Conservation (phyloP, 2,797 vertebrate species). For the Arnoldichthys spilopterus region DNA sequence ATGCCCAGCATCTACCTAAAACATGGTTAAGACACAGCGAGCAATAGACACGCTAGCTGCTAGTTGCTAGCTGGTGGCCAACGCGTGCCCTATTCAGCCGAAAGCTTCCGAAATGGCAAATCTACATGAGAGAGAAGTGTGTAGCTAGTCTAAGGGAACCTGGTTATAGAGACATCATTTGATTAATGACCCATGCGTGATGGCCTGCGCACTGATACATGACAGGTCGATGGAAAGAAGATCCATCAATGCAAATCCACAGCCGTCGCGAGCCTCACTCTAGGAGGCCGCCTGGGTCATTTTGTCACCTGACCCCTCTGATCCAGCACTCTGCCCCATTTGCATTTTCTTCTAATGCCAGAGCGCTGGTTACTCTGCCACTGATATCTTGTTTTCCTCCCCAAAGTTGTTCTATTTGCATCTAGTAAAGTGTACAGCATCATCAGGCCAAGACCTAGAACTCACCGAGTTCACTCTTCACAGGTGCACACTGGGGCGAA, state of each 20-base stretch:
- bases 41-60: constrained; percentile 13
- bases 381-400: constrained; percentile 61
- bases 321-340: constrained; percentile 66
- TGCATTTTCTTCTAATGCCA: constrained; percentile 74
- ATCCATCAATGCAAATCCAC: constrained; percentile 82
- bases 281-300: constrained; percentile 67
- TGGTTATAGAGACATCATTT: constrained; percentile 70
- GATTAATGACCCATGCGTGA: constrained; percentile 79
- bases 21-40: too few species aligned
- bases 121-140: constrained; percentile 53
- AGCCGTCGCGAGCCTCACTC: constrained; percentile 57
- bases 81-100: not conserved
- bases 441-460: constrained; percentile 44
- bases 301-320: constrained; percentile 72
- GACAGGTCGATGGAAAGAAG: constrained; percentile 79
- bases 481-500: too few species aligned
- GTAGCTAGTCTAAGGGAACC: constrained; percentile 61
- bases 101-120: constrained; percentile 38
- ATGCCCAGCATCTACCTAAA: not conserved
- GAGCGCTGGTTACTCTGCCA: constrained; percentile 63
- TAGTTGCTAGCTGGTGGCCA: too few species aligned
- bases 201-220: constrained; percentile 75
- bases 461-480: too few species aligned
- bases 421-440: constrained; percentile 66
- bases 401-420: constrained; percentile 72